Percentiles rank a stretch among this genome's conserved stretches.
phyloP scores from a whole-genome alignment of 2,888 invertebrate genomes.

The Chesias legatella region DNA sequence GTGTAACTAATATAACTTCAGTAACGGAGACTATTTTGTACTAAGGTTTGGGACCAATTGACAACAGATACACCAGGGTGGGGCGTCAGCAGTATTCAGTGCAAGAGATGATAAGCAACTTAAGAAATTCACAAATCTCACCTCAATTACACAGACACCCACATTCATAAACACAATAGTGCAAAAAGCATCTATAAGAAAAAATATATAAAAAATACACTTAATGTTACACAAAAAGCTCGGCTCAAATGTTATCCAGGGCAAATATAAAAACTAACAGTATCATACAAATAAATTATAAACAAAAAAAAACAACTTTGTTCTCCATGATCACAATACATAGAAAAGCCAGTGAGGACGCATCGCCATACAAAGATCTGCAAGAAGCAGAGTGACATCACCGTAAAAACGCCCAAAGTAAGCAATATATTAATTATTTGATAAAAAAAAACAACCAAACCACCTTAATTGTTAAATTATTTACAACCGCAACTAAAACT shows the following conservation, averaged over 20 bases:
- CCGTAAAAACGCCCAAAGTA: slow-evolving; percentile 38
- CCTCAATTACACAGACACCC: slow-evolving; percentile 4
- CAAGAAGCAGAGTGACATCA: slow-evolving; percentile 40
- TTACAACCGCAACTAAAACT: slow-evolving; percentile 56
- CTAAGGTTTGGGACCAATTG: slow-evolving; percentile 67
- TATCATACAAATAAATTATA: slow-evolving; percentile 78
- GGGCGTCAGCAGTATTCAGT: slow-evolving; percentile 1
- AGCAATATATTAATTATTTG: slow-evolving; percentile 66
- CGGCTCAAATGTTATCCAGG: slow-evolving; percentile 38
- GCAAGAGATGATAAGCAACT: too few species aligned
- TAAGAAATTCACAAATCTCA: slow-evolving; percentile 7
- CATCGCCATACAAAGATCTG: slow-evolving; percentile 23
- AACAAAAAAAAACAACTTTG: slow-evolving; percentile 80
- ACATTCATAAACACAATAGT: slow-evolving; percentile 36
- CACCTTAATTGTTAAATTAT: slow-evolving; percentile 56
- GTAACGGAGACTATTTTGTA: slow-evolving; percentile 40
- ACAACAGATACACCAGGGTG: slow-evolving; percentile 35
- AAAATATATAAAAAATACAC: slow-evolving; percentile 45
- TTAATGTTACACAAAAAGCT: slow-evolving; percentile 44
- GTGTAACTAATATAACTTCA: slow-evolving; percentile 2
- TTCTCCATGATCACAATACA: slow-evolving; percentile 69
- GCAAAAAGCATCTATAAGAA: slow-evolving; percentile 32
- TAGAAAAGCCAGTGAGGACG: slow-evolving; percentile 42
- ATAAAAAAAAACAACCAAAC: slow-evolving; percentile 64
- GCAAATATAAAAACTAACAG: slow-evolving; percentile 62